phyloP scores from a whole-genome alignment of 2,797 vertebrate species.

The Myiothlypis chrysogaster region DNA sequence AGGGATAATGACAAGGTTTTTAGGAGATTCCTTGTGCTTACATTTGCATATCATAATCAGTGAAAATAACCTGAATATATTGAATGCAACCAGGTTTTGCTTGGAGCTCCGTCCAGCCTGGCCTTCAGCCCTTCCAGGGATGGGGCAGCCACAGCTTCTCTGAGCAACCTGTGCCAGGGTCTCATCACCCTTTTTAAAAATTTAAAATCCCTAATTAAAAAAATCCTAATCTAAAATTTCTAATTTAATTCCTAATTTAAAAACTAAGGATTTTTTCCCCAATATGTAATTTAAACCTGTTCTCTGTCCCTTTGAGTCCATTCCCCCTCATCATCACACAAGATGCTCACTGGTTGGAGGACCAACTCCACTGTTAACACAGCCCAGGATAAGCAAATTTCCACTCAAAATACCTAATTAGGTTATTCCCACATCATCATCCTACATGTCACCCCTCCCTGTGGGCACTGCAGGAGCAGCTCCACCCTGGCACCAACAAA shows the following conservation, averaged over 20 bases:
- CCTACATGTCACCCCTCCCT: not conserved
- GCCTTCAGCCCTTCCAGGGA: not conserved
- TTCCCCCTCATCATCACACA: not conserved
- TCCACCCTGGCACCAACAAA: not conserved
- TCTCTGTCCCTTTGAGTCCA: not conserved
- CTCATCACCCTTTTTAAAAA: not conserved
- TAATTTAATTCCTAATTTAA: not conserved
- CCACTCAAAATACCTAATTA: not conserved
- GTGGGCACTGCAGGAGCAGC: not conserved
- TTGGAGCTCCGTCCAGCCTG: not conserved
- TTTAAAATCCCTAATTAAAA: not conserved
- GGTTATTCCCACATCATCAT: not conserved
- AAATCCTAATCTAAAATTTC: not conserved
- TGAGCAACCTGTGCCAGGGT: not conserved
- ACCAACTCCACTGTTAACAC: not conserved
- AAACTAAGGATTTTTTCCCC: rapidly evolving
- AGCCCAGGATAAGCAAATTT: not conserved
- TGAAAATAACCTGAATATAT: not conserved
- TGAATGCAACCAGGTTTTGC: not conserved
- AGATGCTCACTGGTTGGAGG: not conserved
- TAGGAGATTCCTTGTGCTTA: not conserved
- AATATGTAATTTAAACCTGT: not conserved
- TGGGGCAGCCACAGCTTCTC: not conserved
- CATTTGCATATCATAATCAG: not conserved
- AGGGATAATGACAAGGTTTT: not conserved